Evolutionary conservation across 2,888 invertebrate genomes (phyloP).

Genomic region (Archaeoteleia sp.): DNA sequence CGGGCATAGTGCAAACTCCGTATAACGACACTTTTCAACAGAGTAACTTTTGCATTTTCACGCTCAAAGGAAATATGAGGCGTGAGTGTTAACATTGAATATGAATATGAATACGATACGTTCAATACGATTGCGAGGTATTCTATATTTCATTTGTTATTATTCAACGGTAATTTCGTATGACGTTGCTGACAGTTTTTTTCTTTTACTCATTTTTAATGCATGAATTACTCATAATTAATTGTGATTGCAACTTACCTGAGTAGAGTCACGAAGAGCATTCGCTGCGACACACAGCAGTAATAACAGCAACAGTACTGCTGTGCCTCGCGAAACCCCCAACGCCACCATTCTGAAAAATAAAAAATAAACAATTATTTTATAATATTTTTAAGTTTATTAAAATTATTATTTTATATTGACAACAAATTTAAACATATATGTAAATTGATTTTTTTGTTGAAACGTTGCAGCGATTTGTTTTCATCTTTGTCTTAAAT

Average conservation of each 20-base stretch:
- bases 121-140: neutral
- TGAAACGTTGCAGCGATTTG: too few relatives aligned
- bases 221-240: neutral
- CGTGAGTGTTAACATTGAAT: too few relatives aligned
- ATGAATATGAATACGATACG: too few relatives aligned
- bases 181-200: neutral
- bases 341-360: conserved; percentile 47
- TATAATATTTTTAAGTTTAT: too few relatives aligned
- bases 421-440: too few relatives aligned
- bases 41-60: neutral
- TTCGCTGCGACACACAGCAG: conserved; percentile 38
- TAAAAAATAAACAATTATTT: too few relatives aligned
- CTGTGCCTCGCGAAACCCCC: conserved; percentile 45
- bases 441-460: too few relatives aligned
- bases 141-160: neutral
- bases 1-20: conserved; percentile 3
- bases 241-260: too few relatives aligned
- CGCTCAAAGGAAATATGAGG: too few relatives aligned
- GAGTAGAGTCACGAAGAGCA: conserved; percentile 45
- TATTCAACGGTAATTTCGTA: conserved; percentile 1
- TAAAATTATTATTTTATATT: too few relatives aligned
- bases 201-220: neutral
- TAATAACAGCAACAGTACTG: conserved; percentile 39
- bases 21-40: neutral
- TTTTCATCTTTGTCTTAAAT: too few relatives aligned